Base-by-base conservation (phyloP, 1,140 invertebrate genomes). In the Euborellia annulipes region DNA sequence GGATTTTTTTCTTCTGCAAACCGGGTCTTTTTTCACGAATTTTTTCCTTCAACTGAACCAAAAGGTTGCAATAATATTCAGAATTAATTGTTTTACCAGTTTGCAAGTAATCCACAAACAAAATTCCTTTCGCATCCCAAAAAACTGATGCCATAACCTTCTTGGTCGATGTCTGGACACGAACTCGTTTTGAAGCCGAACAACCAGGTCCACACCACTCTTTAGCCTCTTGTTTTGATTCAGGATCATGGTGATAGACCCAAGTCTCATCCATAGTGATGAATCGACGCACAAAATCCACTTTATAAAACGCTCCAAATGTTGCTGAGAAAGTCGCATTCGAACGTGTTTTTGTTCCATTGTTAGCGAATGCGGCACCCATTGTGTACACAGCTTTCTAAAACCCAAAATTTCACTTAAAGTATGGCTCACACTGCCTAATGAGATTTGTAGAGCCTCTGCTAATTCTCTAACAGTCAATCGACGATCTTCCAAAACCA, bases 101-200 rank as follows among this genome's bases (percentile, higher is more conserved):
- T 59, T 62, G 55, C 61, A 70, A 61, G 57, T 65, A 68, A 58
- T 69, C 62, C 46, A 58, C 58, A 45, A 63, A 57, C 7, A 65
- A 45, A 41, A 58, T 53, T 55, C 54, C 56, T 52, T 53, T 50
- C 49, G 52, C 46, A 56, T 59, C 55, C 61, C 56, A 62, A 50
- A 62, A 62, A 54, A 58, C 52, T 9, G 52, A 48, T 9, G 52
- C 54, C 52, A 58, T 55, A 7, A 57, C 58, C 52, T 63, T 62
- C 16, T 52, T 55, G 36, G 54, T 50, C 13, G 45, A 56, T 30
- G 37, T 30, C 36, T 47, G 43, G 23, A 43, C 54, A 38, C 61
- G 57, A 34, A 41, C 49, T 23, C 49, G 51, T 21, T 52, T 49
- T 43, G 52, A 38, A 13, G 39, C 14, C 2, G 36, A n/a, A 40